Base-by-base conservation (phyloP, 2,888 invertebrate genomes). In the Bembecia ichneumoniformis region DNA sequence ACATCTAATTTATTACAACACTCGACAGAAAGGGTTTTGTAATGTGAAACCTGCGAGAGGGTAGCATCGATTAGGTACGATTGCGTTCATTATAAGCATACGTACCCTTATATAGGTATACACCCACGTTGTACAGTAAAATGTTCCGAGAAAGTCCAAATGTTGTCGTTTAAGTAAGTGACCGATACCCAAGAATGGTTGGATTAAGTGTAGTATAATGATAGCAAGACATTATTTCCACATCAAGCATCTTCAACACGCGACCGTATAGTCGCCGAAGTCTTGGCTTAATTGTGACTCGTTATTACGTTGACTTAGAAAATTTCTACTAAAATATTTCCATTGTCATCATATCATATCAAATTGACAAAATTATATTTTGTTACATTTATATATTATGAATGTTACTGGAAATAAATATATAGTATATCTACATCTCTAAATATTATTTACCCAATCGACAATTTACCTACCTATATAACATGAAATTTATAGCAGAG, bases 181-280 rank as follows among this genome's bases (percentile, higher is more conserved):
- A 40, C 13, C 40, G 40, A 40, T 40, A 40, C 40, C 7, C 40
- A 2, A 46, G 46, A 13, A 58, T 62, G 64, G 66, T 67, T 65
- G 71, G 71, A 75, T 76, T 76, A 78, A 78, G 77, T 81, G 75
- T 75, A 77, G 77, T 71, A 77, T 82, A 82, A 82, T 82, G 75
- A 71, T 66, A 60, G 63, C 53, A 59, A 70, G 74, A 73, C 78
- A 82, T 82, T 82, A 82, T 80, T 79, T 79, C 65, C 65, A 74
- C 82, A 82, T 81, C 79, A 82, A 69, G 67, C 58, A 58, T 59
- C 64, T 64, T 61, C 61, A 62, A 66, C 75, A 75, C 71, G 71
- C 71, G 58, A 73, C 58, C 68, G 57, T 28, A 60, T 59, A 58
- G 60, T 28, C 64, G 64, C 5, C 40, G 11, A 40, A 40, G 65